phyloP scores from a whole-genome alignment of 2,113 vertebrate genomes.

The Paracanthobrama guichenoti region DNA sequence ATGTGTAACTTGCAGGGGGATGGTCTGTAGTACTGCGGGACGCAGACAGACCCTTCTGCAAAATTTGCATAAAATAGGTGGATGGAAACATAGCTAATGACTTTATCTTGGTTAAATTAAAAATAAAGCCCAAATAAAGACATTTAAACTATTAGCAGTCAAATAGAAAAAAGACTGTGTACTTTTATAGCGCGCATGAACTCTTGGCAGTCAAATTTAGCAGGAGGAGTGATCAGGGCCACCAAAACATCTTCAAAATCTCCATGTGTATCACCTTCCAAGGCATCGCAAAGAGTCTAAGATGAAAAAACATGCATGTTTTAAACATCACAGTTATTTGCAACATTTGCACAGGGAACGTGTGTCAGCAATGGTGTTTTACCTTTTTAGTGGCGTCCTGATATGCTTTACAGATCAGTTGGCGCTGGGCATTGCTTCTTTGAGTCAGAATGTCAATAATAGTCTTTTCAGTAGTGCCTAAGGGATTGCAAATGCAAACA shows the following conservation, averaged over 20 bases:
- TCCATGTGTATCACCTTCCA: constrained; percentile 84
- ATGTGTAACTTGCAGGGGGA: too few relatives aligned
- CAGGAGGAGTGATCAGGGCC: constrained; percentile 76
- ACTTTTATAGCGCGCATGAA: constrained; percentile 83
- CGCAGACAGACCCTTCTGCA: too few relatives aligned
- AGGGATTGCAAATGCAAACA: constrained; percentile 44
- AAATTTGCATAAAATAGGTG: too few relatives aligned
- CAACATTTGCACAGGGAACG: not conserved
- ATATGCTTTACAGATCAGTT: constrained; percentile 79
- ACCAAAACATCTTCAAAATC: constrained; percentile 80
- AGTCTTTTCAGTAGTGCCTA: constrained; percentile 82
- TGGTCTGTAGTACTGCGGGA: too few relatives aligned
- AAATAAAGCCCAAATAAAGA: not conserved
- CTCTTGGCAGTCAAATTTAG: constrained; percentile 79
- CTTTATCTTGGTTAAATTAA: not conserved
- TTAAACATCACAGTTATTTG: too few relatives aligned
- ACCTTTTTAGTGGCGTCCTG: constrained; percentile 78
- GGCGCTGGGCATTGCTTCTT: constrained; percentile 81
- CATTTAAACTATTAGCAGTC: not conserved
- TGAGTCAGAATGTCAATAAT: constrained; percentile 81
- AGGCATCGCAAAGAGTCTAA: constrained; percentile 79
- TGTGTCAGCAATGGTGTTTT: constrained; percentile 11
- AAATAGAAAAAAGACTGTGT: constrained; percentile 37
- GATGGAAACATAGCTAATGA: not conserved
- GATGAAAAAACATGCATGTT: not conserved